Evolutionary conservation across 2,888 invertebrate species (phyloP), one percentile per base, ranked within the genome.

Genomic region (Drosophila mimica): DNA sequence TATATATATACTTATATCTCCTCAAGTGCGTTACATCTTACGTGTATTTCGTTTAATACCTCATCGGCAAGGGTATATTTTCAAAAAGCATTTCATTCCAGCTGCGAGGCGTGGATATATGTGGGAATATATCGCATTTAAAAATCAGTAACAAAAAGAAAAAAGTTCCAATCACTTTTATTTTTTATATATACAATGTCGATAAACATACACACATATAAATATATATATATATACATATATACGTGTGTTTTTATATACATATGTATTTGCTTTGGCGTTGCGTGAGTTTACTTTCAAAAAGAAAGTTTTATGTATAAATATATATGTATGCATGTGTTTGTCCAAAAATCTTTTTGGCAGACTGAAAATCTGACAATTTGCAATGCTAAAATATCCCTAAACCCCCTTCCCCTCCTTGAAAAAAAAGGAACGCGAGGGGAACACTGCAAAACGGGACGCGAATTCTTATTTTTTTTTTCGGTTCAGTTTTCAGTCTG

Each of bases 161-260:
- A 90, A 89, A 86, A 87, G 70, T 87, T 87, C 76, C 82, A 87
- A 87, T 89, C 89, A 87, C 90, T 89, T 90, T 90, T 84, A 74
- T 85, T 87, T 83, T 86, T 80, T 49, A 61, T 57, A 51, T 30
- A 51, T 30, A 51, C 17, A 49, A 13, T 46, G n/a, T 36, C 46
- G 52, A 20, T 7, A 66, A 30, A 34, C 36, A n/a, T 1, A 13
- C 9, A 33, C 2, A 43, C 3, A 17, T 6, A 9, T n/a, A 30
- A 0, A 30, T 30, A 30, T 30, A 30, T 33, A 17, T 4, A 60
- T 15, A 48, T 28, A 20, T 2, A 31, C 4, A 40, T 3, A 38
- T 34, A 20, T 53, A 43, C 48, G 20, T 62, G 25, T 53, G 30
- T 49, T 17, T 60, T 38, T 51, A 9, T 58, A 36, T 61, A 72